phyloP scores from a whole-genome alignment of 2,797 vertebrate genomes.

The Hippopotamyrus pictus region DNA sequence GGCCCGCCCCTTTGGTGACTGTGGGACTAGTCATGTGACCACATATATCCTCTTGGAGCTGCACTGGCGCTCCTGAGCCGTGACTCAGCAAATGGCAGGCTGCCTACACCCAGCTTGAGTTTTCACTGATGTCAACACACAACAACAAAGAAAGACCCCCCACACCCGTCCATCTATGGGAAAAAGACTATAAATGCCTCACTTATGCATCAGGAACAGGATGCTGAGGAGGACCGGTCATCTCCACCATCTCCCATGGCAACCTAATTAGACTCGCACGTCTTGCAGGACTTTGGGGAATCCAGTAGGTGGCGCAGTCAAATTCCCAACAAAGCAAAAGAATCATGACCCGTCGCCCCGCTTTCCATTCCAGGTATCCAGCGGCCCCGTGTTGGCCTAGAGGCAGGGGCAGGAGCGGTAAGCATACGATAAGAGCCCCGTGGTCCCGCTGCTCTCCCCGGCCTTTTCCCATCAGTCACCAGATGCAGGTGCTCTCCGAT shows the following conservation, averaged over 20 bases:
- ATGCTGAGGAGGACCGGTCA: conserved; percentile 28
- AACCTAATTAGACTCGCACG: conserved; percentile 62
- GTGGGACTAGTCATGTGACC: neutral
- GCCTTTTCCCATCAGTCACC: conserved; percentile 60
- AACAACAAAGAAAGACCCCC: conserved; percentile 44
- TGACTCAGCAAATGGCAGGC: conserved; percentile 10
- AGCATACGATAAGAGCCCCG: conserved; percentile 57
- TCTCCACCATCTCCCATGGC: conserved; percentile 56
- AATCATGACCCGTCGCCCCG: conserved; percentile 47
- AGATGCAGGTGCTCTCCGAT: conserved; percentile 61
- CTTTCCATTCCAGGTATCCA: conserved; percentile 58
- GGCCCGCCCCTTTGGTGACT: neutral
- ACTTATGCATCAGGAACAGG: conserved; percentile 13
- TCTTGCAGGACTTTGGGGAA: conserved; percentile 44
- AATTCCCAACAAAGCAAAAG: conserved; percentile 47
- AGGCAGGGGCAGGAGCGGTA: conserved; percentile 46
- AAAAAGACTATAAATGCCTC: neutral
- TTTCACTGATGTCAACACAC: conserved; percentile 62
- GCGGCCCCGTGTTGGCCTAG: conserved; percentile 27
- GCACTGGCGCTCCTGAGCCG: neutral
- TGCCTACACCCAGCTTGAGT: conserved; percentile 47
- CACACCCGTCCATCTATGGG: neutral
- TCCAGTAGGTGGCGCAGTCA: conserved; percentile 28
- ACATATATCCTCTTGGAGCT: neutral
- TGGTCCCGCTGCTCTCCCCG: conserved; percentile 55